A percentile compares a stretch with the other conserved stretches of the same genome.
phyloP scores from a whole-genome alignment of 2,113 vertebrate genomes.

The Amphilophus citrinellus region DNA sequence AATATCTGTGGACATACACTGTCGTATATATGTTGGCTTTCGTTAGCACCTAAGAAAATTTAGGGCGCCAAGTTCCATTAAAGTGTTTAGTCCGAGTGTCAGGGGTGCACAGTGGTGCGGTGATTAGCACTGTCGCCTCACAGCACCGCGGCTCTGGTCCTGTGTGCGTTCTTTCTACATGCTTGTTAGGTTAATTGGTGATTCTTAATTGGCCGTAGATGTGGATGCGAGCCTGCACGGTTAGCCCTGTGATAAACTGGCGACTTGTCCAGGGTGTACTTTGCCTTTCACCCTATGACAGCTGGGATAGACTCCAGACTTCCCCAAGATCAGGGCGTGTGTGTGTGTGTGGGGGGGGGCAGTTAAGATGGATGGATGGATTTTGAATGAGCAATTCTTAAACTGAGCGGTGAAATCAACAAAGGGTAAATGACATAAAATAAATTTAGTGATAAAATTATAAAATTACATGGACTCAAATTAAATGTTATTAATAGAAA shows the following conservation, averaged over 20 bases:
- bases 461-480: neutral
- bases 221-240: neutral
- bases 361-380: neutral
- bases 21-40: neutral
- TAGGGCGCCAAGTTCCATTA: neutral
- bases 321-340: neutral
- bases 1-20: neutral
- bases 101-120: neutral
- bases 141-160: neutral
- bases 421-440: neutral
- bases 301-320: neutral
- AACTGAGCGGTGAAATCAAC: neutral
- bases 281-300: slow-evolving; percentile 1
- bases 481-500: neutral
- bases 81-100: neutral
- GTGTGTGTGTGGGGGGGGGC: neutral
- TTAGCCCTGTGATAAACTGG: neutral
- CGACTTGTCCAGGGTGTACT: neutral
- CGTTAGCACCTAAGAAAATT: neutral
- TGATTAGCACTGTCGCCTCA: neutral
- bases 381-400: neutral
- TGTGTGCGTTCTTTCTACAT: neutral
- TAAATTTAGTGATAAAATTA: too few relatives aligned
- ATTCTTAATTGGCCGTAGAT: slow-evolving; percentile 1
- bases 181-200: slow-evolving; percentile 4